Conservation (phyloP, 2,797 vertebrate species). For the Tiaroga cobitis region DNA sequence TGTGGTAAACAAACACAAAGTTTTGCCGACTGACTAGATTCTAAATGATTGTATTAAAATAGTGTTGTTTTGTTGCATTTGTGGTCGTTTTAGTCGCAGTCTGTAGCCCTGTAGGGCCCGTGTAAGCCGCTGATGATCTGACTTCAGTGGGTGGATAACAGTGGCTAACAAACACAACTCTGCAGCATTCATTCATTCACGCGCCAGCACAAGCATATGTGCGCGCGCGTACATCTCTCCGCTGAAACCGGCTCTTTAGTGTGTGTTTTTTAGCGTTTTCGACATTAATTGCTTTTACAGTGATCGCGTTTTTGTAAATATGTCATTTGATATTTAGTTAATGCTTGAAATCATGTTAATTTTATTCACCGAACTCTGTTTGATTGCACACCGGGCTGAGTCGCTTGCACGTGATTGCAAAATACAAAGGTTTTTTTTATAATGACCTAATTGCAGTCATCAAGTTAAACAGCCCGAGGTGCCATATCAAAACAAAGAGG, state of each 20-base stretch:
- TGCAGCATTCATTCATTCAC: constrained; percentile 69
- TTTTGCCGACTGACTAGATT: neutral
- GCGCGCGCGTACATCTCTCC: constrained; percentile 48
- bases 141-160: constrained; percentile 71
- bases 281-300: neutral
- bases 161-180: constrained; percentile 73
- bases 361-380: neutral
- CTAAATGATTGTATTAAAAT: neutral
- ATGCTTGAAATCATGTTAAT: neutral
- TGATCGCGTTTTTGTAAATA: neutral
- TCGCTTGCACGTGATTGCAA: constrained; percentile 27
- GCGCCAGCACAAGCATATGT: constrained; percentile 40
- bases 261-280: constrained; percentile 21
- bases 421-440: constrained; percentile 50
- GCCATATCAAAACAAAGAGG: constrained; percentile 62
- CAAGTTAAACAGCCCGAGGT: constrained; percentile 57
- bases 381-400: constrained; percentile 9
- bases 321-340: neutral
- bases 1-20: neutral
- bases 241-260: constrained; percentile 30
- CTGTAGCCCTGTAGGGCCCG: neutral
- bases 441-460: constrained; percentile 65
- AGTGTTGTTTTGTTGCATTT: neutral
- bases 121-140: constrained; percentile 67
- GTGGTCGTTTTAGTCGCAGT: neutral